Conservation (phyloP, 1,140 invertebrate species). For the Conopomorpha cramerella region DNA sequence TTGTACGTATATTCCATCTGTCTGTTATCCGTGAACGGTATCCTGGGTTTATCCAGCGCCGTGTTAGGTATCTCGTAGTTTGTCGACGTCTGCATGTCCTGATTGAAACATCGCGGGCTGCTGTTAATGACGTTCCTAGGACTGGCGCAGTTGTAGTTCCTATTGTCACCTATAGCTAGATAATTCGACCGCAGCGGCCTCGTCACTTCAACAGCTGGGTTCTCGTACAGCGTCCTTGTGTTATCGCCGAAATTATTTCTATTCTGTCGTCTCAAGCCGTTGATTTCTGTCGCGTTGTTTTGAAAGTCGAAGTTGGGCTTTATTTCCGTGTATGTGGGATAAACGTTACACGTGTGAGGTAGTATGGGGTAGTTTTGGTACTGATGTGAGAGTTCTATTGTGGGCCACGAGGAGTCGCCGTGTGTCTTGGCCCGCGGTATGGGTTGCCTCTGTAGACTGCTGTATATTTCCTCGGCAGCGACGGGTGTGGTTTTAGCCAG, state of each 20-base stretch:
- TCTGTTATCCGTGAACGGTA: constrained; percentile 23
- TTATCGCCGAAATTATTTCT: constrained; percentile 19
- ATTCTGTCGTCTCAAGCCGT: constrained; percentile 18
- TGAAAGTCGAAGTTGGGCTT: constrained; percentile 31
- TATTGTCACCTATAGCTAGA: constrained; percentile 21
- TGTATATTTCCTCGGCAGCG: constrained; percentile 56
- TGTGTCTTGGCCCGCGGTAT: constrained; percentile 64
- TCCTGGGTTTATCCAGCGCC: constrained; percentile 20
- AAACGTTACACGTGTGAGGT: constrained; percentile 39
- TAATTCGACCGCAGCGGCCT: constrained; percentile 28
- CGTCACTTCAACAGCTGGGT: constrained; percentile 23
- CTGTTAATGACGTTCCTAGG: constrained; percentile 41
- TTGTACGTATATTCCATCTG: constrained; percentile 31
- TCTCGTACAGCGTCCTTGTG: constrained; percentile 38
- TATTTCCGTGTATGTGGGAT: constrained; percentile 44
- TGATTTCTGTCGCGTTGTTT: constrained; percentile 24
- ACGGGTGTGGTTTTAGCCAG: constrained; percentile 60
- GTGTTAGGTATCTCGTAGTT: constrained; percentile 38
- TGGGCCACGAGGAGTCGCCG: constrained; percentile 51
- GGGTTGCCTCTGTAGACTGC: constrained; percentile 61
- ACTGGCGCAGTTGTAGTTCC: constrained; percentile 33
- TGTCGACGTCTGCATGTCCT: constrained; percentile 24
- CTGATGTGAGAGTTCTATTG: constrained; percentile 31
- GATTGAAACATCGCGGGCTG: constrained; percentile 37
- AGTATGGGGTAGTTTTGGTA: constrained; percentile 46